Conservation (phyloP, 2,113 vertebrate species). For the Chloropsis hardwickii region DNA sequence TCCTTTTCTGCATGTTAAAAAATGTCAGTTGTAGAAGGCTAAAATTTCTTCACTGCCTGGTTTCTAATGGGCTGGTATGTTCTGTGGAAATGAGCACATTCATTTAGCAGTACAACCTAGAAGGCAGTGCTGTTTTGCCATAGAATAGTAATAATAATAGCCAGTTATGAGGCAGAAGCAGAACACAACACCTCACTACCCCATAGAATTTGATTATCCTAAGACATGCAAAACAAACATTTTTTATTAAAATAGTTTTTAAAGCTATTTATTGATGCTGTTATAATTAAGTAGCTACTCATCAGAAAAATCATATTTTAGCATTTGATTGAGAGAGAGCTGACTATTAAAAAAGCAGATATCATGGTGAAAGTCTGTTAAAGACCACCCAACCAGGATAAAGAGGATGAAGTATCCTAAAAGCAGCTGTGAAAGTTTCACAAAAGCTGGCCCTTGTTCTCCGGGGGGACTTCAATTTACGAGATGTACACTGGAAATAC, state of each 20-base stretch:
- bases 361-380: neutral
- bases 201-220: neutral
- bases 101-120: neutral
- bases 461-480: neutral
- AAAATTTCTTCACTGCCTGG: neutral
- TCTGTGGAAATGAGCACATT: neutral
- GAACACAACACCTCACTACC: neutral
- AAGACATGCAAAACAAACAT: neutral
- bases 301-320: constrained; percentile 28
- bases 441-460: neutral
- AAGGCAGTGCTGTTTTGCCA: neutral
- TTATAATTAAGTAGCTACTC: constrained; percentile 10
- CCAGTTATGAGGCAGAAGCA: neutral
- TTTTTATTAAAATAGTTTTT: neutral
- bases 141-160: neutral
- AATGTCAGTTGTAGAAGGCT: neutral
- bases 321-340: constrained; percentile 20
- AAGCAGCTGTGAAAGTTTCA: neutral
- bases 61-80: neutral
- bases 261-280: neutral
- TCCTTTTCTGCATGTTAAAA: neutral
- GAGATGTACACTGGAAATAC: neutral
- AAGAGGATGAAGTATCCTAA: neutral
- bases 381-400: neutral
- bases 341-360: neutral